A percentile compares a stretch with the other conserved stretches of the same genome.
These are phyloP conservation scores for Diplazon laetatorius DNA, from an alignment of 2,888 invertebrate genomes.

Conservation along the genomic window DNA sequence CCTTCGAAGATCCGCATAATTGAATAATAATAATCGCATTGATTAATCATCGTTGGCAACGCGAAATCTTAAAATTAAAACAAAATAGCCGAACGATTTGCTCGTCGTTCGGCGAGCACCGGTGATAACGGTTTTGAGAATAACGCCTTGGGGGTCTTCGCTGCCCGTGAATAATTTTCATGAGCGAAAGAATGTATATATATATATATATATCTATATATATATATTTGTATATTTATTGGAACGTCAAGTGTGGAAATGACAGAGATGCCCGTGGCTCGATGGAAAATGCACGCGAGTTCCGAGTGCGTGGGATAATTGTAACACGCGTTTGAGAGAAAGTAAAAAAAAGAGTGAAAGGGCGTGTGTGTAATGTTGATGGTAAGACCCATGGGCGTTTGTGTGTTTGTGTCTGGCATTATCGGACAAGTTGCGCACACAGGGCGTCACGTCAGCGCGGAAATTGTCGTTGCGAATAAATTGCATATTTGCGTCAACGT, in stretches of 20 bases:
- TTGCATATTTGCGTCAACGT: constrained; percentile 17
- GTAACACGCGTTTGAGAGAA: too few relatives aligned
- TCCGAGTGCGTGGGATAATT: constrained; percentile 6
- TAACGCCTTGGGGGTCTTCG: constrained; percentile 43
- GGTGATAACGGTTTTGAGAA: constrained; percentile 1
- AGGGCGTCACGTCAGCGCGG: constrained; percentile 18
- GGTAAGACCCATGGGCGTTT: too few relatives aligned
- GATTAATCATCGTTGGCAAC: background rate
- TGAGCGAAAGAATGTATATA: constrained; percentile 43
- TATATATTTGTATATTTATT: too few relatives aligned
- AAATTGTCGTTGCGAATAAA: constrained; percentile 37
- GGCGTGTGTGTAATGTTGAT: too few relatives aligned
- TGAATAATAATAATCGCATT: background rate
- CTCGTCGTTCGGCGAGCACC: constrained; percentile 13
- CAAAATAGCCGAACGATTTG: constrained; percentile 18
- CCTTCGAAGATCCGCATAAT: too few relatives aligned
- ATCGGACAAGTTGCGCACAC: background rate
- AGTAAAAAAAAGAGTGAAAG: too few relatives aligned
- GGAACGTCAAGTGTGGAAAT: constrained; percentile 53
- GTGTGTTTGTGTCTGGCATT: background rate
- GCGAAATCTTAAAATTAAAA: background rate
- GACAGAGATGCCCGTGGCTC: constrained; percentile 25
- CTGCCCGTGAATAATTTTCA: constrained; percentile 36
- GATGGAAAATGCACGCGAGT: constrained; percentile 40
- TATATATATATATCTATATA: too few relatives aligned